Evolutionary conservation across 2,113 vertebrate species (phyloP), one percentile per base, ranked within the genome.

Genomic region (Hyaena hyaena): DNA sequence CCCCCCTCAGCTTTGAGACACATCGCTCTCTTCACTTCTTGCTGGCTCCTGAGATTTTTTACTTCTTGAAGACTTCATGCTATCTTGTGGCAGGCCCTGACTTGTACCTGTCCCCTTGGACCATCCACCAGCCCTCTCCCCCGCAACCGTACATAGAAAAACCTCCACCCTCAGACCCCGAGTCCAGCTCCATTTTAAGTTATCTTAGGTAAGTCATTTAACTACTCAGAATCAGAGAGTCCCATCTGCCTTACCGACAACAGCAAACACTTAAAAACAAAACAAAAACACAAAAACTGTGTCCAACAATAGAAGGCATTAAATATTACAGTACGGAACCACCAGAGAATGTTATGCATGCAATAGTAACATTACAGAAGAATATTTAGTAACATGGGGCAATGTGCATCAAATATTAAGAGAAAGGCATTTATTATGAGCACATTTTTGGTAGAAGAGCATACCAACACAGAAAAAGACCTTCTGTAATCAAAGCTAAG

Each of bases 351-450:
- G 48, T n/a, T 50, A 65, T 1, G 6, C 6, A 33, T 39, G 43
- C 61, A 90, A 63, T 26, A 33, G 39, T n/a, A 91, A 79, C 19
- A 24, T 10, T n/a, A 61, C 0, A 80, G 35, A 65, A 77, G 26
- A 87, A n/a, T 68, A 93, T 50, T 96, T 69, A 87, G 48, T 83
- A 65, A 95, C 39, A 35, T 3, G 3, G n/a, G 31, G 2, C 68
- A 76, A 71, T 58, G 48, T 43, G 86, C 61, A 90, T 69, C 79
- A 84, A 87, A 87, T 83, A 95, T 24, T 66, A 14, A 77, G 86
- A 81, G 80, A 39, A 61, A 61, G 43, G 91, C 26, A 5, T 43
- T 93, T 19, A 87, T 61, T 63, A 81, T 48, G 76, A 95, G 83
- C 33, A 50, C 14, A 17, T 86, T 82, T 53, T 61, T 23, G 58